These are phyloP conservation scores for Lampropteryx suffumata DNA, from an alignment of 2,888 invertebrate species.

Conservation along the genomic window DNA sequence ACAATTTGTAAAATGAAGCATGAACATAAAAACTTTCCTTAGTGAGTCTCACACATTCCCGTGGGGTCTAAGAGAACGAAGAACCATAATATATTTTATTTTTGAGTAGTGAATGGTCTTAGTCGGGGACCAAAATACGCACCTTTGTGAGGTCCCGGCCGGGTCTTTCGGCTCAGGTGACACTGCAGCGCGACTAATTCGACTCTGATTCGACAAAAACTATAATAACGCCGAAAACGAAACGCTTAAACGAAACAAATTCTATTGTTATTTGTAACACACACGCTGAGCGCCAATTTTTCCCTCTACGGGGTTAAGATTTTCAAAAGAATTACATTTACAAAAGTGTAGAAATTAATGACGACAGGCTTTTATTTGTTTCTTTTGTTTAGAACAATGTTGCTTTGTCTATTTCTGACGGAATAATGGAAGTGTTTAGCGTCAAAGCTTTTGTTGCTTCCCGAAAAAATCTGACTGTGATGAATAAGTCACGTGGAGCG, in stretches of 20 bases:
- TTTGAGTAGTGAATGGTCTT: conserved; percentile 66
- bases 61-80: conserved; percentile 64
- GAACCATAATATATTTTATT: conserved; percentile 60
- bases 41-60: conserved; percentile 56
- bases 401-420: conserved; percentile 75
- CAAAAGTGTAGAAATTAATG: conserved; percentile 76
- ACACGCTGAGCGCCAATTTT: conserved; percentile 73
- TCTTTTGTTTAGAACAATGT: conserved; percentile 73
- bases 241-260: conserved; percentile 57
- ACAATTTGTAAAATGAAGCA: conserved; percentile 62
- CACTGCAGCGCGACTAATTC: conserved; percentile 76
- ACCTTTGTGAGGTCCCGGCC: conserved; percentile 66
- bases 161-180: conserved; percentile 73
- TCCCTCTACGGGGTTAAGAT: conserved; percentile 62
- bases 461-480: conserved; percentile 61
- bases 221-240: conserved; percentile 57
- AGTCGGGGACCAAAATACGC: conserved; percentile 68
- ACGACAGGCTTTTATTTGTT: conserved; percentile 74
- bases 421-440: conserved; percentile 80
- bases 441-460: conserved; percentile 72
- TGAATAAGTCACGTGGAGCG: conserved; percentile 75
- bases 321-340: conserved; percentile 72
- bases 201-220: conserved; percentile 52
- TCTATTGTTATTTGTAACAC: conserved; percentile 53
- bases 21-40: conserved; percentile 58